Evolutionary conservation across 2,888 invertebrate genomes (phyloP), one percentile per base, ranked within the genome.

Genomic region (Drosophila vallismaia): DNA sequence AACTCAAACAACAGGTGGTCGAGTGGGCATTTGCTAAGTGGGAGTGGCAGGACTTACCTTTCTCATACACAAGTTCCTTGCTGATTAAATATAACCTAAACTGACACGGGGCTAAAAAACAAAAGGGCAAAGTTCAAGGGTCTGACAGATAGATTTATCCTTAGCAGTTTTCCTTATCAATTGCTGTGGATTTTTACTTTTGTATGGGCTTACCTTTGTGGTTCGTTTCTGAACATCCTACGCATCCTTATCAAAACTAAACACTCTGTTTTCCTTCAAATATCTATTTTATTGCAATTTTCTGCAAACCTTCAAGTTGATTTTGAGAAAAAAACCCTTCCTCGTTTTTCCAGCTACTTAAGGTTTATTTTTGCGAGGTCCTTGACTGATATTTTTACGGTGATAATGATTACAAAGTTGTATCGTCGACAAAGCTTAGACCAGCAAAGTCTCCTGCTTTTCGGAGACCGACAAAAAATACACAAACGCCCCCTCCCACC

Each of bases 351-450:
- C 19, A 19, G 19, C 19, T 19, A 19, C 19, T 19, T 19, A 19
- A 19, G 19, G 19, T 19, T 19, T 19, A 19, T 28, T 28, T 28
- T 28, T 5, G 28, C 28, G 19, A 36, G 45, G 66, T 36, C 55
- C 19, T 79, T 70, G 68, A 71, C 71, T 85, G 88, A 85, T 86
- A 87, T 87, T 86, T 79, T 76, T 76, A 86, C 76, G 86, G 76
- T 86, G 79, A 88, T 82, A 81, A 88, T 86, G 88, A 81, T 88
- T 79, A 74, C 79, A 86, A 86, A 86, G 75, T 83, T 72, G 49
- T 73, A 44, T 36, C 36, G 67, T 60, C 71, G 54, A 42, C 52
- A 48, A 14, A 48, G 55, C 42, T 42, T 42, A 42, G 42, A 14
- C 14, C 14, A 14, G 14, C 19, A 19, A 19, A 19, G 1, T n/a